Base-by-base conservation (phyloP, 2,113 vertebrate genomes). In the Fulmarus glacialis region DNA sequence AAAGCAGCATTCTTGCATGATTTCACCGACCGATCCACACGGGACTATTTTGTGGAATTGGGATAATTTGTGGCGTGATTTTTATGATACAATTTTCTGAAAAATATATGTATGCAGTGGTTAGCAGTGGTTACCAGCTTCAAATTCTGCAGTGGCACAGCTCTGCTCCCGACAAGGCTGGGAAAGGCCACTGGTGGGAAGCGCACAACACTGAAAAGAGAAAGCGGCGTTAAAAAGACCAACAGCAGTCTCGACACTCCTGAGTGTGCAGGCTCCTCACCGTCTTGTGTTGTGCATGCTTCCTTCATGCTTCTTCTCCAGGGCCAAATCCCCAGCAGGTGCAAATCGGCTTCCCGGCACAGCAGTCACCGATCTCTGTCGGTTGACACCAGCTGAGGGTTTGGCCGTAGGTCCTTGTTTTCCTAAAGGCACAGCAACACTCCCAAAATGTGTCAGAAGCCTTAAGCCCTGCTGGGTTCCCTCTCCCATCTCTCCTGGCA, bases 171-270 rank as follows among this genome's bases (percentile, higher is more conserved):
- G 0, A 16, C 29, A 70, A 82, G 34, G 13, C 43, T 40, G 22
- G 26, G 29, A 74, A 80, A 58, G 12, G 34, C 23, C 16, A 14
- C 0, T 3, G 38, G 22, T 67, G 30, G 36, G 47, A 82, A 84
- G 19, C 1, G 2, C 13, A 32, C 0, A 0, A 62, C 15, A 34
- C 26, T 38, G 48, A 34, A 59, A 73, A 80, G n/a, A 75, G 32
- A 62, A 86, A 77, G 45, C 0, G 0, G 26, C 3, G 0, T 79
- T 60, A 52, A 59, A 52, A 67, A 45, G 8, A 24, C 24, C 59
- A 59, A 32, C 12, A 58, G 18, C 23, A 79, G 32, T 18, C 58
- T 66, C 0, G 3, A 52, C 1, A 8, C 7, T 58, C 23, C 27
- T 58, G 20, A 38, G 14, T 2, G 1, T 26, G 30, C 1, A 2